phyloP scores from a whole-genome alignment of 2,113 vertebrate genomes.

The Pomatostomus ruficeps region DNA sequence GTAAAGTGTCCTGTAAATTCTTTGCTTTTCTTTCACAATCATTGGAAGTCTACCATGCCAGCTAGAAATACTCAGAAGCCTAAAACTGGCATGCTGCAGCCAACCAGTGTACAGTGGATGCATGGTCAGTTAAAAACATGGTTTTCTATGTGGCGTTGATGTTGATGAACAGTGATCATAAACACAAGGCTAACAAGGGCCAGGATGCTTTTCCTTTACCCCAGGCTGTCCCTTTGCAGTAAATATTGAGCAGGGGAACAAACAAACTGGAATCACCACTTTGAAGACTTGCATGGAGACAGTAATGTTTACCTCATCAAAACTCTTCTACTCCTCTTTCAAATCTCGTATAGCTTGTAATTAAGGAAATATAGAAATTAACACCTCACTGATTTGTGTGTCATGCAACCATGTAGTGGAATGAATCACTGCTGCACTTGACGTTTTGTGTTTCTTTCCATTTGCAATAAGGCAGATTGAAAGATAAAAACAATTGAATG shows the following conservation, averaged over 20 bases:
- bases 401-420: background rate
- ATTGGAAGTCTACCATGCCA: background rate
- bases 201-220: background rate
- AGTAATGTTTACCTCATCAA: background rate
- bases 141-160: rapidly evolving
- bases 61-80: background rate
- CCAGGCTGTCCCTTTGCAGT: background rate
- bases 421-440: background rate
- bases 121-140: background rate
- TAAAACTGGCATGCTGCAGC: background rate
- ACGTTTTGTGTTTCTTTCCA: background rate
- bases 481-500: background rate
- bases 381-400: background rate
- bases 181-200: background rate
- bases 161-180: background rate
- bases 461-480: background rate
- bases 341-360: background rate
- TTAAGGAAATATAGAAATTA: background rate
- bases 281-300: background rate
- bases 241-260: background rate
- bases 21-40: background rate
- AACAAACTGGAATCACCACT: background rate
- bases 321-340: background rate
- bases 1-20: background rate
- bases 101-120: background rate